Conservation (phyloP, 2,797 vertebrate species). For the Hafferia zeledoni region DNA sequence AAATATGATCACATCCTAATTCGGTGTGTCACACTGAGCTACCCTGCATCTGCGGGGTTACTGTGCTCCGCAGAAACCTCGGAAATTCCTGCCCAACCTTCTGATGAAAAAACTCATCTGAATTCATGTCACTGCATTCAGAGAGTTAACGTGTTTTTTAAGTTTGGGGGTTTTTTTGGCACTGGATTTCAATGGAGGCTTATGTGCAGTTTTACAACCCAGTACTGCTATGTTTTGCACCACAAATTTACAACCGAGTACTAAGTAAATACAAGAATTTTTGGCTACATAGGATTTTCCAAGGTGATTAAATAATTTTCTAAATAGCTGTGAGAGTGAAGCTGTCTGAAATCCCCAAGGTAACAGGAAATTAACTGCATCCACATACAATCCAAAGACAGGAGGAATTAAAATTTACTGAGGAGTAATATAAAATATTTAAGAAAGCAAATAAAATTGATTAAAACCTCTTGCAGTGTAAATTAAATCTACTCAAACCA, state of each 20-base stretch:
- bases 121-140: not conserved
- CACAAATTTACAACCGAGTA: not conserved
- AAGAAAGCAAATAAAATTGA: conserved; percentile 29
- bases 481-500: not conserved
- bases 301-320: conserved; percentile 55
- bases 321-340: conserved; percentile 23
- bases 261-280: conserved; percentile 13
- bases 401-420: not conserved
- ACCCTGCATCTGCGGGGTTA: conserved; percentile 5
- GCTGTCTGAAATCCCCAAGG: conserved; percentile 30
- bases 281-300: conserved; percentile 23
- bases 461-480: not conserved
- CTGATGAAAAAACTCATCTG: not conserved
- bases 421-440: conserved; percentile 4
- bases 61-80: not conserved
- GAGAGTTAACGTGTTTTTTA: not conserved
- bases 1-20: conserved; percentile 82
- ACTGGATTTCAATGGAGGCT: not conserved
- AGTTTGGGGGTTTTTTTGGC: not conserved
- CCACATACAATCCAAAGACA: not conserved
- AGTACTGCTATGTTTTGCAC: not conserved
- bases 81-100: conserved; percentile 30
- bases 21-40: conserved; percentile 20
- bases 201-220: conserved; percentile 15
- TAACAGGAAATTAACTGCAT: conserved; percentile 13